Conservation (phyloP, 2,113 vertebrate species). For the Jaculus jaculus region DNA sequence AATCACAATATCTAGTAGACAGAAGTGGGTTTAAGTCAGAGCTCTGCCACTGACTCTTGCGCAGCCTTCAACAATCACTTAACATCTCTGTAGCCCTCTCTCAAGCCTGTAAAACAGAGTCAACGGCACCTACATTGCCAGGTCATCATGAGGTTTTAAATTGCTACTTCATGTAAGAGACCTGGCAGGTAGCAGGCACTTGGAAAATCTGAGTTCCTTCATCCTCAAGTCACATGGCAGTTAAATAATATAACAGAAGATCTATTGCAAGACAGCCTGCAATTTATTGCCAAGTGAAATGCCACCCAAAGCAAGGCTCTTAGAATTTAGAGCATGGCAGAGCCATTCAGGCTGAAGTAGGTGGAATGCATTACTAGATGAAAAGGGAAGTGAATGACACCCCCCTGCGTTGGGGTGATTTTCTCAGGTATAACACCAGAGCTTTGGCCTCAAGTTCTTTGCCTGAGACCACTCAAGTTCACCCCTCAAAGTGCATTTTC, state of each 20-base stretch:
- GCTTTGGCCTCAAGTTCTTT: not conserved
- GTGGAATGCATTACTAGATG: not conserved
- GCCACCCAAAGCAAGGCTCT: slow-evolving; percentile 3
- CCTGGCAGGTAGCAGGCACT: not conserved
- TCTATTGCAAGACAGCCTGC: not conserved
- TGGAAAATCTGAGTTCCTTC: slow-evolving; percentile 24
- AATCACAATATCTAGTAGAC: not conserved
- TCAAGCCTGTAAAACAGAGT: not conserved
- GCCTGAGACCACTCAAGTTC: not conserved
- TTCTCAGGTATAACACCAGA: not conserved
- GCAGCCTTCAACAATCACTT: not conserved
- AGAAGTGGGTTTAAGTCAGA: slow-evolving; percentile 17
- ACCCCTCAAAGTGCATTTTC: not conserved
- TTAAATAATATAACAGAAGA: slow-evolving; percentile 54
- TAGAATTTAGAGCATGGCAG: not conserved
- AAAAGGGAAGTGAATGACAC: not conserved
- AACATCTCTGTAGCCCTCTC: not conserved
- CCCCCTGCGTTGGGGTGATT: not conserved
- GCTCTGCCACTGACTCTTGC: not conserved
- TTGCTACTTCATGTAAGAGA: not conserved
- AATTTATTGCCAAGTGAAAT: slow-evolving; percentile 11
- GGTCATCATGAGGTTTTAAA: not conserved
- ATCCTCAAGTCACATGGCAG: not conserved
- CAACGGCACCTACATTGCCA: not conserved
- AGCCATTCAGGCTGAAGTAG: not conserved